Conservation (phyloP, 2,113 vertebrate species). For the Pipa parva region DNA sequence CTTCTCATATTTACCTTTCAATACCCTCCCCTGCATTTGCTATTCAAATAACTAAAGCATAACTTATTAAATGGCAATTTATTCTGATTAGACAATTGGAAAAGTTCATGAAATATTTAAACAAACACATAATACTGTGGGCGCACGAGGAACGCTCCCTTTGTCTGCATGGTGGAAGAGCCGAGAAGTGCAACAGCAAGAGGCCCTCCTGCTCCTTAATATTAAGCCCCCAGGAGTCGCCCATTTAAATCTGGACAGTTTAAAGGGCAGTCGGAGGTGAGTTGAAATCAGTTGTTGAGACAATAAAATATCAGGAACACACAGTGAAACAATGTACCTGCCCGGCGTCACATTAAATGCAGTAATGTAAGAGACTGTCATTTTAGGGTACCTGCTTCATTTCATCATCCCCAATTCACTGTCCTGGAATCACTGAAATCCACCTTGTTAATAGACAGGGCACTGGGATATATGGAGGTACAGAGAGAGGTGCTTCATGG, state of each 20-base stretch:
- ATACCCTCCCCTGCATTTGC: conserved; percentile 8
- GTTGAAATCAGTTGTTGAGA: too few relatives aligned
- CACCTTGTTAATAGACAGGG: conserved; percentile 70
- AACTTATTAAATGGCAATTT: conserved; percentile 41
- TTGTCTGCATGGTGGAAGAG: neutral
- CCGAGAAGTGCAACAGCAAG: neutral
- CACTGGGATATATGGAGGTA: conserved; percentile 80
- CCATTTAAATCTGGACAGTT: neutral
- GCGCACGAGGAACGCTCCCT: neutral
- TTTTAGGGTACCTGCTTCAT: conserved; percentile 72
- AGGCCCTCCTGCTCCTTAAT: neutral
- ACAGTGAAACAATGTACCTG: neutral
- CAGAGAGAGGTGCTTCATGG: conserved; percentile 80
- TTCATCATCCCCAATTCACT: conserved; percentile 65
- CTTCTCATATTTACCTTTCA: neutral
- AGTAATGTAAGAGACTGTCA: conserved; percentile 47
- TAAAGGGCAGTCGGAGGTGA: neutral
- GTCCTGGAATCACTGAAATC: neutral
- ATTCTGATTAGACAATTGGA: conserved; percentile 42
- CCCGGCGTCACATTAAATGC: too few relatives aligned
- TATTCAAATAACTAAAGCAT: conserved; percentile 28
- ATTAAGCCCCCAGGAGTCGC: neutral
- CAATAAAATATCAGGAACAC: neutral
- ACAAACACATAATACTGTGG: conserved; percentile 24
- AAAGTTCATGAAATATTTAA: conserved; percentile 39